Evolutionary conservation across 2,113 vertebrate genomes (phyloP), one percentile per base, ranked within the genome.

Genomic region (Oriolus oriolus): DNA sequence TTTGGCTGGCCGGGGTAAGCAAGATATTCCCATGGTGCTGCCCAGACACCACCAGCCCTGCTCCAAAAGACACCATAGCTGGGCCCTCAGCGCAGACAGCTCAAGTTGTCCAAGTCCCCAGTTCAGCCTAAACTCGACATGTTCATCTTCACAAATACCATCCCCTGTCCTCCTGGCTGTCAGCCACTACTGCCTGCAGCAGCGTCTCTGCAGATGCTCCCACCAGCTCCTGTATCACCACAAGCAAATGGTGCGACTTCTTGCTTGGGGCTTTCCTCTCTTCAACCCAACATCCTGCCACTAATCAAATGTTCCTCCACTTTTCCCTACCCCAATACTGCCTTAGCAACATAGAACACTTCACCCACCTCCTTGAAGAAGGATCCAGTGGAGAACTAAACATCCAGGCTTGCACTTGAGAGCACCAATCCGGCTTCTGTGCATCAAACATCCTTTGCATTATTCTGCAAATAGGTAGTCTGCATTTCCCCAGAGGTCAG

Each of bases 171-270:
- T 49, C 87, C 28, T 1, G 2, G 39, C 44, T 54, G 8, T 35
- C 65, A 74, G 65, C 10, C 56, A 3, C 37, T 54, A 3, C 52
- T 83, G 71, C 68, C 49, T 83, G 63, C 53, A 76, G 47, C 13
- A 4, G 15, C 22, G 16, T 42, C 41, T 41, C 57, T 45, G 13
- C 42, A 84, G 9, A 4, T 59, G 31, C 10, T 85, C 33, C 59
- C 31, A 44, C 16, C 42, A 0, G 1, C 26, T 85, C 15, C 42
- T n/a, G 1, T 39, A 33, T 33, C n/a, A 50, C 49, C 0, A 1
- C 53, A 68, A 52, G 57, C 7, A 45, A 30, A 35, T 24, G 23
- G 16, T 69, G 80, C 19, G 84, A 11, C n/a, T 88, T 87, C n/a
- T 69, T 77, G 31, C 49, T 30, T 3, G 6, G 20, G 30, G 11